These are phyloP conservation scores for Caenorhabditis japonica DNA, from an alignment of 2,888 invertebrate genomes.

Conservation along the genomic window DNA sequence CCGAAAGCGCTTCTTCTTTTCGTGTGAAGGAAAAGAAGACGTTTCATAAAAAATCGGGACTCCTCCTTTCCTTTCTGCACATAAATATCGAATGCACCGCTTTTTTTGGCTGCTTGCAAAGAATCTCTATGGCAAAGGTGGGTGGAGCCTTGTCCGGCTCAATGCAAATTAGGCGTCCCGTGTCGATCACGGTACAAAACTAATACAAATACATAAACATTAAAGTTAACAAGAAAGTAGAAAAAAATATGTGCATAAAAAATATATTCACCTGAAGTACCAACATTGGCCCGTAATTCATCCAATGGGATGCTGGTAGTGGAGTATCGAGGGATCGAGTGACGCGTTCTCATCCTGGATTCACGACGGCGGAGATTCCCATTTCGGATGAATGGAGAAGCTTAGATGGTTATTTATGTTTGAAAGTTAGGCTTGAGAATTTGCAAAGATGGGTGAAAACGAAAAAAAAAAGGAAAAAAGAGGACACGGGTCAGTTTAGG, in stretches of 20 bases:
- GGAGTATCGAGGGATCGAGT: conserved; percentile 46
- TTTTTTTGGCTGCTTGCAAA: not conserved
- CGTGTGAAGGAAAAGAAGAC: conserved; percentile 23
- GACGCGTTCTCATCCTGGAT: conserved; percentile 46
- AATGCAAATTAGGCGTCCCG: conserved; percentile 7
- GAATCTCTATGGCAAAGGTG: conserved; percentile 33
- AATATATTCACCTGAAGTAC: conserved; percentile 25
- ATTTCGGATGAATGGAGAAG: conserved; percentile 18
- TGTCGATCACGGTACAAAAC: no score
- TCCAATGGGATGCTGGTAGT: conserved; percentile 50
- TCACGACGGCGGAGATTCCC: conserved; percentile 13
- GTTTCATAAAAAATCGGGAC: conserved; percentile 37
- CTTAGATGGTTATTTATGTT: not conserved
- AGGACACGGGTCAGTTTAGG: no score
- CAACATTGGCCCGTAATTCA: conserved; percentile 33
- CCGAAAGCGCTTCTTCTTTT: no score
- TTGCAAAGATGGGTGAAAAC: not conserved
- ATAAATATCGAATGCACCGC: conserved; percentile 24
- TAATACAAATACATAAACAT: no score
- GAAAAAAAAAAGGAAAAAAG: not conserved
- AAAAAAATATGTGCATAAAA: no score
- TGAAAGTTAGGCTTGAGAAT: not conserved
- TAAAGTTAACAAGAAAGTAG: no score
- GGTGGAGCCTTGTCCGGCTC: conserved; percentile 22
- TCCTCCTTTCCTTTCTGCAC: conserved; percentile 3